A percentile compares a stretch with the other conserved stretches of the same genome.
phyloP scores from a whole-genome alignment of 2,113 vertebrate species.

The Engraulis encrasicolus region DNA sequence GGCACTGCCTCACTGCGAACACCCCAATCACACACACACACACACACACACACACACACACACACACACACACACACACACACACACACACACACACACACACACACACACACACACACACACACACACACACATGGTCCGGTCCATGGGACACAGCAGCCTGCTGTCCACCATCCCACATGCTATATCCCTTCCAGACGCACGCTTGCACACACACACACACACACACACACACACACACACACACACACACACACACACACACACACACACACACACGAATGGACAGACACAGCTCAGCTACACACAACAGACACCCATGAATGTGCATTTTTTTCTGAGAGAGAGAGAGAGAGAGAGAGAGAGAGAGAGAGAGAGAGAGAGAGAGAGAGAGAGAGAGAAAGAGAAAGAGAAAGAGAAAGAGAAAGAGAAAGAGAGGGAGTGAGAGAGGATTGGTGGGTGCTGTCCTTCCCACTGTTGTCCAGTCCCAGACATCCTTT shows the following conservation, averaged over 20 bases:
- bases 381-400: too few species aligned
- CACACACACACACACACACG: neutral
- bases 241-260: neutral
- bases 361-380: too few species aligned
- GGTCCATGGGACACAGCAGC: neutral
- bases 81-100: neutral
- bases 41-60: neutral
- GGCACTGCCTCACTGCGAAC: too few species aligned
- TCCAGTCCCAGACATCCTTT: slow-evolving; percentile 35
- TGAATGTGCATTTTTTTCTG: too few species aligned
- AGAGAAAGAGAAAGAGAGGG: too few species aligned
- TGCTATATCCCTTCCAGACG: neutral
- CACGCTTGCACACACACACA: neutral
- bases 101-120: neutral
- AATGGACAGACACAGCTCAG: neutral
- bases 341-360: too few species aligned
- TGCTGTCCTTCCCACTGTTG: neutral
- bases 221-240: neutral
- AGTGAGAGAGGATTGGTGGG: too few species aligned
- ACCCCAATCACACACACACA: neutral
- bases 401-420: too few species aligned
- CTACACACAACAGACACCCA: too few species aligned
- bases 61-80: neutral
- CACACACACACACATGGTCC: neutral
- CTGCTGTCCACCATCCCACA: neutral